Evolutionary conservation across 2,113 vertebrate genomes (phyloP).

Genomic region (Ibidorhyncha struthersii): DNA sequence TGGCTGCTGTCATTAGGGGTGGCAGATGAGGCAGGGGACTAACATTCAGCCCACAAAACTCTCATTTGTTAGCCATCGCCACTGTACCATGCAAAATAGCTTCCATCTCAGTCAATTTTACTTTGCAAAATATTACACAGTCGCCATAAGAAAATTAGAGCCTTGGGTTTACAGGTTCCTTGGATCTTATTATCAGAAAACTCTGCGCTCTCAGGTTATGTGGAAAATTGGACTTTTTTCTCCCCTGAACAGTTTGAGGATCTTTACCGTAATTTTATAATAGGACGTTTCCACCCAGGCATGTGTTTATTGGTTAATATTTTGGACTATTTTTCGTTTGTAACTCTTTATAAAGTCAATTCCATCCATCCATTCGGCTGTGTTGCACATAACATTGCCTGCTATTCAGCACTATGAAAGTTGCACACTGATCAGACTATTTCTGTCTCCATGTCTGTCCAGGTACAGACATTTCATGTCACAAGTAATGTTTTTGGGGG

Average conservation of each 20-base stretch:
- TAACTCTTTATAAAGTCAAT: conserved; percentile 24
- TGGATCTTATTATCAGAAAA: conserved; percentile 49
- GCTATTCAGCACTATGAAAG: neutral
- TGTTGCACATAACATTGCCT: neutral
- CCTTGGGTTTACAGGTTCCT: conserved; percentile 60
- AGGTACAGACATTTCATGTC: neutral
- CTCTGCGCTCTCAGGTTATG: neutral
- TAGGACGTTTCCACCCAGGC: conserved; percentile 21
- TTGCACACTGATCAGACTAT: neutral
- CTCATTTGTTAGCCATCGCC: conserved; percentile 90
- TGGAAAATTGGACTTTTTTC: conserved; percentile 18
- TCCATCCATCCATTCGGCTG: neutral
- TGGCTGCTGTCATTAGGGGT: conserved; percentile 97
- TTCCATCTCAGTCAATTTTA: conserved; percentile 86
- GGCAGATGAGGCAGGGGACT: conserved; percentile 93
- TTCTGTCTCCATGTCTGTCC: neutral
- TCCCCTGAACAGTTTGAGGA: conserved; percentile 14
- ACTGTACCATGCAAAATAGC: conserved; percentile 92
- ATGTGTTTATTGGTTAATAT: conserved; percentile 36
- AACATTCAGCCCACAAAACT: conserved; percentile 83
- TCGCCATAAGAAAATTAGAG: conserved; percentile 68
- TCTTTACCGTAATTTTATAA: conserved; percentile 31
- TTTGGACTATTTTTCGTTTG: conserved; percentile 18
- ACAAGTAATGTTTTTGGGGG: neutral
- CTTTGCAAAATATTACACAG: conserved; percentile 79